Percentiles rank a stretch among this genome's conserved stretches.
phyloP scores from a whole-genome alignment of 2,888 invertebrate species.

The Alcis repandata region DNA sequence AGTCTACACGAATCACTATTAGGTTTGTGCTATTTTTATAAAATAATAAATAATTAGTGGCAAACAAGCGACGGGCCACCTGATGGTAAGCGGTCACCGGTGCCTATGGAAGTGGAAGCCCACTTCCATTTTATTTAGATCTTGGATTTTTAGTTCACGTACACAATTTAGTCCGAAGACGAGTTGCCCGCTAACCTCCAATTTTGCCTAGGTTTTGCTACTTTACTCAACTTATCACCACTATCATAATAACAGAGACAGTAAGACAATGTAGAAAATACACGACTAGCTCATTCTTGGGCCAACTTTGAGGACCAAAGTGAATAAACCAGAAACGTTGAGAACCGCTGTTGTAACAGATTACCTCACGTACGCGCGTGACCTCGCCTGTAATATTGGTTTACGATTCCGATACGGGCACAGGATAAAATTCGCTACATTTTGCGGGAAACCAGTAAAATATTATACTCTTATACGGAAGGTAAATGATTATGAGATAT shows the following conservation, averaged over 20 bases:
- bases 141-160: too few species aligned
- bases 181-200: too few species aligned
- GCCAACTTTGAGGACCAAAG: not conserved
- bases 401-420: constrained; percentile 44
- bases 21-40: too few species aligned
- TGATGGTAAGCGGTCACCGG: too few species aligned
- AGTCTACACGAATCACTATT: too few species aligned
- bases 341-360: constrained; percentile 48
- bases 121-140: too few species aligned
- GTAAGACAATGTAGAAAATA: not conserved
- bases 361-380: constrained; percentile 60
- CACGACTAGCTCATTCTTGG: not conserved
- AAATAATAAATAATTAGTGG: too few species aligned
- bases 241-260: not conserved
- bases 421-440: constrained; percentile 38
- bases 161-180: too few species aligned
- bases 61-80: too few species aligned
- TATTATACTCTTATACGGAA: constrained; percentile 28
- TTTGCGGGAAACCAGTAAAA: constrained; percentile 34
- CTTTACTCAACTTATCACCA: too few species aligned
- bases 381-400: constrained; percentile 49
- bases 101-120: too few species aligned
- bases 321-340: not conserved
- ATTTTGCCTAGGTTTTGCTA: too few species aligned
- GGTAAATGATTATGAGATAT: constrained; percentile 33